Evolutionary conservation across 1,140 invertebrate species (phyloP), one percentile per base, ranked within the genome.

Genomic region (Mycetomoellerius zeteki): DNA sequence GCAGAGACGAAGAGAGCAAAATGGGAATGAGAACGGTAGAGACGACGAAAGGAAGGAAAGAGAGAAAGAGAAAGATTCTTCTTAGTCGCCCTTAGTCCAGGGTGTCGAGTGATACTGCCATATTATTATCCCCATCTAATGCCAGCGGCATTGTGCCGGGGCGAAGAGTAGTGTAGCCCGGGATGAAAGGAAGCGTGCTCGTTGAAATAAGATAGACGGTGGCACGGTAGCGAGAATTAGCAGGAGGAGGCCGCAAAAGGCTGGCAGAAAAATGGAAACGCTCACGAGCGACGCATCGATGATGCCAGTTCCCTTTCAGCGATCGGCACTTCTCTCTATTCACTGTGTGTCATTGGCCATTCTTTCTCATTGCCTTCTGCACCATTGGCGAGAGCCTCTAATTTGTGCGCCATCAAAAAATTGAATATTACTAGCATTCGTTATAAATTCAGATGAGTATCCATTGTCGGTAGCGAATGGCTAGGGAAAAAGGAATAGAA

Each of bases 121-220:
- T 90, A 82, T 90, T 89, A 90, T 90, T 90, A 89, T 82, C 65
- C 64, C 24, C 88, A 89, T 78, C 50, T 89, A 90, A 89, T 81
- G 67, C 67, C 84, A 52, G 67, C 50, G 64, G 85, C 67, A 78
- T 47, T 88, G 86, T 87, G 80, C 77, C 82, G 77, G 76, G 65
- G 85, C 72, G 75, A 87, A 58, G 78, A 80, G 84, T 30, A 82
- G 33, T 4, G 76, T 69, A n/a, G 72, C 58, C 75, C 27, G 58
- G 69, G 62, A 90, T 85, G 89, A 92, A 92, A 90, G 86, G 86
- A 88, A 86, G 76, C 86, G 89, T 82, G 85, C 88, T 89, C 88
- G 89, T 88, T 67, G 81, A 88, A 91, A 92, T 90, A 88, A 85
- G 73, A 77, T 54, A 82, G 89, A 86, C 60, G 64, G 37, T 37